A percentile compares a stretch with the other conserved stretches of the same genome.
These are phyloP conservation scores for Bellardia pandia DNA, from an alignment of 2,888 invertebrate genomes.

Conservation along the genomic window DNA sequence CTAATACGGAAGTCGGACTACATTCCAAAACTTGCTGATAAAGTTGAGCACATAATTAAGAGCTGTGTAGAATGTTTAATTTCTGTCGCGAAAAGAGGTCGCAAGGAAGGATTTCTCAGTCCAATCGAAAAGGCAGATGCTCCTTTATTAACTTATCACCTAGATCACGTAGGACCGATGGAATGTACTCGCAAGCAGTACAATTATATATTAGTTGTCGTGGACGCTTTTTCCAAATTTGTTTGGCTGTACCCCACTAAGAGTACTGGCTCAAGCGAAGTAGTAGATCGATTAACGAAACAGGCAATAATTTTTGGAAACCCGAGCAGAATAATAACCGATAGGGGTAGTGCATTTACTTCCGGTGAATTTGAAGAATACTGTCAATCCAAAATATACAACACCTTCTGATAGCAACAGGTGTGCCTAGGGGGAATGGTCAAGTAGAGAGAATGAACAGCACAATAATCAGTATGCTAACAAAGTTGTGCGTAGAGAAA, in stretches of 20 bases:
- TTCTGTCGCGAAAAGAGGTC: background rate
- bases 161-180: no score
- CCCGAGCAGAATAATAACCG: background rate
- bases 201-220: no score
- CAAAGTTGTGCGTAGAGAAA: background rate
- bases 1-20: background rate
- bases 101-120: no score
- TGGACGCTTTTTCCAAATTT: no score
- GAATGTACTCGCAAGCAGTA: no score
- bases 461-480: background rate
- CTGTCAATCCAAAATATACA: background rate
- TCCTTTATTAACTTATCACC: no score
- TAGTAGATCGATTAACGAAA: background rate
- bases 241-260: no score
- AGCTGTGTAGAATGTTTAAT: constrained; percentile 16
- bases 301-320: background rate
- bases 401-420: background rate
- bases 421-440: background rate
- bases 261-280: background rate
- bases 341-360: background rate
- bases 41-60: background rate
- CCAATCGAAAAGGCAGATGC: no score
- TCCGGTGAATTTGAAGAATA: background rate
- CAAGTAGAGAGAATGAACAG: background rate
- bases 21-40: background rate